phyloP scores from a whole-genome alignment of 2,888 invertebrate genomes.

The Watsonalla binaria region DNA sequence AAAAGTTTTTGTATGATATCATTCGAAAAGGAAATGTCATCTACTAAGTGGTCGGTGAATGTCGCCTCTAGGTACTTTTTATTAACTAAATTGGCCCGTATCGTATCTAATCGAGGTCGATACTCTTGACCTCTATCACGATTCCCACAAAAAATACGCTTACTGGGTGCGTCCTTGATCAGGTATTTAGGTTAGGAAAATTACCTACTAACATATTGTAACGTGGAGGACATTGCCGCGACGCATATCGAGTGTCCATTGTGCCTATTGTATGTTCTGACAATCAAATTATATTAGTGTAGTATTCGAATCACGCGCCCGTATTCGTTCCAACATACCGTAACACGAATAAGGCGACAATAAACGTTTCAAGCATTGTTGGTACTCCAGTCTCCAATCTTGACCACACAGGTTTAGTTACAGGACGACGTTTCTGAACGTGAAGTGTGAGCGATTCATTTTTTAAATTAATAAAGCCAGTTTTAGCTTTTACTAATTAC shows the following conservation, averaged over 20 bases:
- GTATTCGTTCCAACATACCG: constrained; percentile 77
- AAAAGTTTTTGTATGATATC: too few species aligned
- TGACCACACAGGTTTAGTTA: constrained; percentile 48
- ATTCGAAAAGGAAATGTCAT: too few species aligned
- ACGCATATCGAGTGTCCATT: constrained; percentile 64
- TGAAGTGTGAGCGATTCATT: constrained; percentile 8
- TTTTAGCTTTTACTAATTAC: constrained; percentile 24
- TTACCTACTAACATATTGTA: constrained; percentile 49
- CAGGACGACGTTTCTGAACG: constrained; percentile 52
- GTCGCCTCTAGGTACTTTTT: not conserved
- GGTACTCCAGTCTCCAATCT: constrained; percentile 18
- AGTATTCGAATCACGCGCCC: constrained; percentile 63
- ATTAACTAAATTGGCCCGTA: not conserved
- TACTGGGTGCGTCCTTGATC: constrained; percentile 52
- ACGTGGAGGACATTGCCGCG: constrained; percentile 45
- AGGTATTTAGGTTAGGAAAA: constrained; percentile 68
- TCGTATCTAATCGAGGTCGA: not conserved
- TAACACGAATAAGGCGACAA: constrained; percentile 69
- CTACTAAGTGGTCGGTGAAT: too few species aligned
- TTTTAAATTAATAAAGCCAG: not conserved
- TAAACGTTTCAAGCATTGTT: constrained; percentile 32
- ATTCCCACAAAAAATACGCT: constrained; percentile 42
- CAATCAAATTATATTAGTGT: constrained; percentile 52
- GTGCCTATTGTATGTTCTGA: constrained; percentile 54
- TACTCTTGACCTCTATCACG: not conserved